Percentiles rank a stretch among this genome's conserved stretches.
Conservation (phyloP, 2,797 vertebrate species). For the Sparidentex hasta region DNA sequence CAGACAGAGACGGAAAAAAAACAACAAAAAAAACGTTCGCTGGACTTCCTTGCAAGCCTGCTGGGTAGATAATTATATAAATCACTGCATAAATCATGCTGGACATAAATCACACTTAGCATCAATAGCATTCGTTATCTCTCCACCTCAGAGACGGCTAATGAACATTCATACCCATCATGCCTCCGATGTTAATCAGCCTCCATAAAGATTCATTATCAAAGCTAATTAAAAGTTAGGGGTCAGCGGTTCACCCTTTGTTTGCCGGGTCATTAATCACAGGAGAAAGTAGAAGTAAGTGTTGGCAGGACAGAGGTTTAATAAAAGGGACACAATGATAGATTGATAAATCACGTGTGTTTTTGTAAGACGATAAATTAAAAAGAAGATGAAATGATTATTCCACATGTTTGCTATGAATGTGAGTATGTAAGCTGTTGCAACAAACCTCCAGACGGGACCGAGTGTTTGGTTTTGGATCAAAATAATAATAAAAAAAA, state of each 20-base stretch:
- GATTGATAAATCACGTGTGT: slow-evolving; percentile 35
- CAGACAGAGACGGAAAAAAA: neutral
- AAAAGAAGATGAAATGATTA: slow-evolving; percentile 2
- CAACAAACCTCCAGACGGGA: neutral
- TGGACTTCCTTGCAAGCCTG: slow-evolving; percentile 11
- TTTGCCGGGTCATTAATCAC: slow-evolving; percentile 44
- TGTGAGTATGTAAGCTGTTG: neutral
- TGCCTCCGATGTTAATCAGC: slow-evolving; percentile 48
- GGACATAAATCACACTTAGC: slow-evolving; percentile 40
- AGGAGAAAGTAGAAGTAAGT: slow-evolving; percentile 17
- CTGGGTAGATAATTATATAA: slow-evolving; percentile 37
- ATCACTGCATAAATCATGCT: slow-evolving; percentile 34
- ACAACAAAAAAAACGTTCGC: slow-evolving; percentile 3
- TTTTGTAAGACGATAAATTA: slow-evolving; percentile 12
- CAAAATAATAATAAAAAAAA: neutral
- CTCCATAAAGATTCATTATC: slow-evolving; percentile 50
- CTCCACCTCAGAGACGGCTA: slow-evolving; percentile 19
- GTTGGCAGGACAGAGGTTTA: slow-evolving; percentile 16
- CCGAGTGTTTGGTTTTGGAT: neutral
- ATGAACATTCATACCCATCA: slow-evolving; percentile 37
- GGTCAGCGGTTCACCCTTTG: slow-evolving; percentile 46
- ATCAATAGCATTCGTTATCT: slow-evolving; percentile 50
- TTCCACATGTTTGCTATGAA: neutral
- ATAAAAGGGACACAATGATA: slow-evolving; percentile 35
- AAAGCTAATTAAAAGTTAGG: slow-evolving; percentile 57